A percentile compares a stretch with the other conserved stretches of the same genome.
Conservation (phyloP, 2,797 vertebrate genomes). For the Megaceryle alcyon region DNA sequence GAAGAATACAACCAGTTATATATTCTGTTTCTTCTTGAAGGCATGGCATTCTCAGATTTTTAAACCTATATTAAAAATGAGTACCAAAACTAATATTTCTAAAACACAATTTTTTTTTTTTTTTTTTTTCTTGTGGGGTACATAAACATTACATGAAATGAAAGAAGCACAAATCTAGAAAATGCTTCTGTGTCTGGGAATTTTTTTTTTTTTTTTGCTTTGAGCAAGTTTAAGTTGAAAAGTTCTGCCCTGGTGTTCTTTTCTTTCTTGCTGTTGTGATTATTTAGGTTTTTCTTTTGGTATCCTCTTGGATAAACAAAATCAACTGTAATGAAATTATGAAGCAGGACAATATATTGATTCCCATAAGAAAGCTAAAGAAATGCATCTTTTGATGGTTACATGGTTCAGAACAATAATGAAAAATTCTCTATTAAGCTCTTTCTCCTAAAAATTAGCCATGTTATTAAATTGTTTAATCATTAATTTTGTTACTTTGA, state of each 20-base stretch:
- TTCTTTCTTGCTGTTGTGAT: background rate
- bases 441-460: background rate
- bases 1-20: slow-evolving; percentile 78
- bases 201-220: background rate
- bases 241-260: background rate
- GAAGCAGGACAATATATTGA: background rate
- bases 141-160: background rate
- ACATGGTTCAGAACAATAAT: background rate
- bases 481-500: background rate
- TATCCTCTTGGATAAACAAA: background rate
- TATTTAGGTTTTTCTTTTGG: background rate
- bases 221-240: background rate
- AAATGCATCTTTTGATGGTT: background rate
- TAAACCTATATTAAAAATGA: slow-evolving; percentile 74
- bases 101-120: background rate
- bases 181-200: background rate
- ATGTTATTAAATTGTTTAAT: background rate
- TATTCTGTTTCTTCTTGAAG: slow-evolving; percentile 76
- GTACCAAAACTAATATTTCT: background rate
- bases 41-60: slow-evolving; percentile 83
- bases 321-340: background rate
- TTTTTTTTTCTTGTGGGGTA: background rate
- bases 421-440: background rate
- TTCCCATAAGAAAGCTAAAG: background rate
- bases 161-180: background rate